Conservation (phyloP, 1,140 invertebrate genomes). For the Gonatopus flavifemur region DNA sequence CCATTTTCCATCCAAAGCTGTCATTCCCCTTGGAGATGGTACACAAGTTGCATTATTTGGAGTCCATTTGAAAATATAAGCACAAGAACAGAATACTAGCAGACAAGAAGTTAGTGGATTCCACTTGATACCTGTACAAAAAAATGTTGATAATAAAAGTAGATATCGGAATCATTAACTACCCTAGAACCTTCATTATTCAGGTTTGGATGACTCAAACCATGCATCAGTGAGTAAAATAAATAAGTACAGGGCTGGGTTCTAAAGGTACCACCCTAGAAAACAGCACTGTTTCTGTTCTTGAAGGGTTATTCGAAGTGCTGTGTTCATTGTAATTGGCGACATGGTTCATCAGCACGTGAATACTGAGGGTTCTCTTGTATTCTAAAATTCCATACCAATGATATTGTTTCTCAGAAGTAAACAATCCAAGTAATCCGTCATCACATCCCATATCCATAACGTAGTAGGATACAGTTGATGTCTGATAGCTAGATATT, state of each 20-base stretch:
- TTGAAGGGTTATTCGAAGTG: too few relatives aligned
- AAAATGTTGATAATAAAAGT: conserved; percentile 3
- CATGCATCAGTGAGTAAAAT: neutral
- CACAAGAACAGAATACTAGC: conserved; percentile 41
- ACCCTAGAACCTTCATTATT: neutral
- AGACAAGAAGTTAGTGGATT: conserved; percentile 32
- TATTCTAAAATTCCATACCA: conserved; percentile 25
- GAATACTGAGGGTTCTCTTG: neutral
- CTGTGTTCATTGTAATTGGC: too few relatives aligned
- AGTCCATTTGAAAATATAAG: conserved; percentile 45
- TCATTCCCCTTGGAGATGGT: conserved; percentile 39
- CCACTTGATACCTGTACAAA: conserved; percentile 43
- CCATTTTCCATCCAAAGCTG: conserved; percentile 40
- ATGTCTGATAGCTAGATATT: conserved; percentile 48
- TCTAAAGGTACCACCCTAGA: too few relatives aligned
- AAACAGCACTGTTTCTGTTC: neutral
- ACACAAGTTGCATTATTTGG: conserved; percentile 30
- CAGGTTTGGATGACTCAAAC: neutral
- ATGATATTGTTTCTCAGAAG: conserved; percentile 47
- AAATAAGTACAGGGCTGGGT: too few relatives aligned
- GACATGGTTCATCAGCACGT: conserved; percentile 3
- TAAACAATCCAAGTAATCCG: conserved; percentile 46
- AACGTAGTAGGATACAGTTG: conserved; percentile 49
- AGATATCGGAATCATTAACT: too few relatives aligned
- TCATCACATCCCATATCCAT: conserved; percentile 51